These are phyloP conservation scores for Rostratula benghalensis DNA, from an alignment of 2,113 vertebrate genomes.

Conservation along the genomic window DNA sequence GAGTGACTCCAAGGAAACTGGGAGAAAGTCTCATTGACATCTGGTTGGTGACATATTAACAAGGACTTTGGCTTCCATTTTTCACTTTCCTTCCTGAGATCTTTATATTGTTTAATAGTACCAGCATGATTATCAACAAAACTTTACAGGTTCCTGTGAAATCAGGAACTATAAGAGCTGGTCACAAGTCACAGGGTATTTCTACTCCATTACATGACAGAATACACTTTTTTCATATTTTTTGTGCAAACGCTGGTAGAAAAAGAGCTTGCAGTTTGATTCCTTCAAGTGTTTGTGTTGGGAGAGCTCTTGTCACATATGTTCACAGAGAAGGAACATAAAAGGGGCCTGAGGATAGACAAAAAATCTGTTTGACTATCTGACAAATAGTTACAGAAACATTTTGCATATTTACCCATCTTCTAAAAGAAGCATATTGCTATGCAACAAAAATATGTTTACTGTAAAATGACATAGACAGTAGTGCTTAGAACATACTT, in stretches of 20 bases:
- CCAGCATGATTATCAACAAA: background rate
- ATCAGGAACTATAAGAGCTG: background rate
- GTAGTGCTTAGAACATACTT: slow-evolving; percentile 32
- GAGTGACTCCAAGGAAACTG: background rate
- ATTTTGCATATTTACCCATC: slow-evolving; percentile 67
- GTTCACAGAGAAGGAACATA: slow-evolving; percentile 59
- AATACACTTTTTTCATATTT: background rate
- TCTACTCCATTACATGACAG: background rate
- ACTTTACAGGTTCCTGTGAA: background rate
- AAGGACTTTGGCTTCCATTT: background rate
- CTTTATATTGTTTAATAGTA: background rate
- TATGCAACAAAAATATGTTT: slow-evolving; percentile 56
- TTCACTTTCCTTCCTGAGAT: background rate
- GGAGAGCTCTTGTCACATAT: slow-evolving; percentile 58
- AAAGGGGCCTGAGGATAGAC: slow-evolving; percentile 63
- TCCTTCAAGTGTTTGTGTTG: slow-evolving; percentile 61
- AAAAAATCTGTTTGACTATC: slow-evolving; percentile 69
- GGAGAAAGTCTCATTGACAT: background rate
- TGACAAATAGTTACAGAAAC: slow-evolving; percentile 66
- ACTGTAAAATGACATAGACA: slow-evolving; percentile 56
- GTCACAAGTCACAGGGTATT: background rate
- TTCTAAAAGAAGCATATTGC: slow-evolving; percentile 66
- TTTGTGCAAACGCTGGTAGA: slow-evolving; percentile 9
- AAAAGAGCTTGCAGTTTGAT: slow-evolving; percentile 42
- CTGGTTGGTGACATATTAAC: background rate